Percentiles rank a stretch among this genome's conserved stretches.
Conservation (phyloP, 2,888 invertebrate genomes). For the Byasa hedistus region DNA sequence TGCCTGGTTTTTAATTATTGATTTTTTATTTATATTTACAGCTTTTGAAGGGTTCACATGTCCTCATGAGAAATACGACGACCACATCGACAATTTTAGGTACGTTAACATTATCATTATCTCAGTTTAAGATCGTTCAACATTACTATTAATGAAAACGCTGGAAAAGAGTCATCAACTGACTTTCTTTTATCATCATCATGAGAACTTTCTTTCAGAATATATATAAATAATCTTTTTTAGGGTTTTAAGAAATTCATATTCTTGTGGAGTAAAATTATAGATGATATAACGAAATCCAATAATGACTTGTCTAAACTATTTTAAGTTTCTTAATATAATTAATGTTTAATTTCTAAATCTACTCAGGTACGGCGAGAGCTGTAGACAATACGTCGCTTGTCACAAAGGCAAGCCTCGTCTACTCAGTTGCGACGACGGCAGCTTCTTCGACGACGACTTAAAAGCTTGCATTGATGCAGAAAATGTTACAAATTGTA, state of each 20-base stretch:
- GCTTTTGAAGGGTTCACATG: conserved; percentile 15
- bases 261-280: no score
- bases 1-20: no score
- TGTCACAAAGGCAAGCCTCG: conserved; percentile 57
- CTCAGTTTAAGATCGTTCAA: no score
- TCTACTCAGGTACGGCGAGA: conserved; percentile 44
- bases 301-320: background rate
- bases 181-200: no score
- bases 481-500: conserved; percentile 36
- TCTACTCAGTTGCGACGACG: conserved; percentile 55
- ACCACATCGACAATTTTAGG: conserved; percentile 46
- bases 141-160: no score
- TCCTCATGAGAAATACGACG: conserved; percentile 12
- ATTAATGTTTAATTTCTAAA: background rate
- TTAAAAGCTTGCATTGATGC: conserved; percentile 48
- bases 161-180: no score
- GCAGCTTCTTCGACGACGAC: conserved; percentile 51
- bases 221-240: no score
- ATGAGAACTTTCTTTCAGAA: no score
- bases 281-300: background rate
- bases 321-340: background rate
- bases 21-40: conserved; percentile 1
- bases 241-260: no score
- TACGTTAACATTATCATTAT: conserved; percentile 32
- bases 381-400: conserved; percentile 55